A percentile compares a stretch with the other conserved stretches of the same genome.
Conservation (phyloP, 2,113 vertebrate species). For the Castor canadensis region DNA sequence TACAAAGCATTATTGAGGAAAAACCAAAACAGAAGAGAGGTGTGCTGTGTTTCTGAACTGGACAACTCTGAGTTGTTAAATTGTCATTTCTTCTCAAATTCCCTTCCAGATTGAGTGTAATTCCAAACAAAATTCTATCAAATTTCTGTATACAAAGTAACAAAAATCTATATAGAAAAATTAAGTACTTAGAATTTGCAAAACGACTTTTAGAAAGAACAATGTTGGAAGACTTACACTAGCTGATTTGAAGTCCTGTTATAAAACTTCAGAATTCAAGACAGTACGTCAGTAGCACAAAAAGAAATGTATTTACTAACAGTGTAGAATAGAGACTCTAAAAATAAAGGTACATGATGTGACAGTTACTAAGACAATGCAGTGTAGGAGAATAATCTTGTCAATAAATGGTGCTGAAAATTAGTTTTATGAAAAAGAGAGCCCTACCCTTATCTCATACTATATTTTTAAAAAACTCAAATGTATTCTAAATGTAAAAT, state of each 20-base stretch:
- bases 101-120: not conserved
- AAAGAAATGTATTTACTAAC: not conserved
- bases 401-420: not conserved
- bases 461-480: not conserved
- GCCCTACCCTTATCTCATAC: not conserved
- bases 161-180: not conserved
- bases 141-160: not conserved
- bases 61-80: not conserved
- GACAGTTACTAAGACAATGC: not conserved
- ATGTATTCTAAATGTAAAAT: not conserved
- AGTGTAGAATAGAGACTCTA: not conserved
- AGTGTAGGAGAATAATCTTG: not conserved
- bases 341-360: not conserved
- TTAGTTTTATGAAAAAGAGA: not conserved
- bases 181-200: not conserved
- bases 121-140: not conserved
- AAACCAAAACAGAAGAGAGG: not conserved
- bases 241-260: not conserved
- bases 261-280: not conserved
- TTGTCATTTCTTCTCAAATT: not conserved
- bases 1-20: not conserved
- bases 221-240: too few relatives aligned
- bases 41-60: not conserved
- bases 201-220: conserved; percentile 3
- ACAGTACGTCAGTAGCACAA: not conserved